A percentile compares a stretch with the other conserved stretches of the same genome.
These are phyloP conservation scores for Zygaena filipendulae DNA, from an alignment of 2,888 invertebrate species.

Conservation along the genomic window DNA sequence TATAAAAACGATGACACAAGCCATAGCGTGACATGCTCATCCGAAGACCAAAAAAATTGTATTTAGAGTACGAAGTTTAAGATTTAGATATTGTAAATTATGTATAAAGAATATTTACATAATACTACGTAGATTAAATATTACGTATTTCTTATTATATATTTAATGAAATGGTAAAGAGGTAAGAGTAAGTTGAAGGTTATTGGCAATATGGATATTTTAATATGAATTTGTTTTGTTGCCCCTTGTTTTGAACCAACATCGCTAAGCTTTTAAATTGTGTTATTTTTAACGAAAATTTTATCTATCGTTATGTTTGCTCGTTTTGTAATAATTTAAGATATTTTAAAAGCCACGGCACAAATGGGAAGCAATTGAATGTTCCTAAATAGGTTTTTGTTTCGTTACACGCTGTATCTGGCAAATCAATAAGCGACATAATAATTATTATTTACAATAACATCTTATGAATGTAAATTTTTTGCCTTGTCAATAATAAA, in stretches of 20 bases:
- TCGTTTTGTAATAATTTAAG: background rate
- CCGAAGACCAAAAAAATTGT: conserved; percentile 68
- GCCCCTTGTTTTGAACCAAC: conserved; percentile 22
- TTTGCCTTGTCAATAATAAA: conserved; percentile 41
- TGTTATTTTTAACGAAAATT: conserved; percentile 45
- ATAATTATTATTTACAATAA: no score
- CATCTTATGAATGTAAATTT: conserved; percentile 5
- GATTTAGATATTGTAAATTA: conserved; percentile 44
- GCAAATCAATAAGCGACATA: no score
- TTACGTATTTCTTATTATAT: conserved; percentile 35
- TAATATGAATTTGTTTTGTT: conserved; percentile 20
- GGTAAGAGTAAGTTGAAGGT: no score
- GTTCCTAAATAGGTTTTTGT: conserved; percentile 40
- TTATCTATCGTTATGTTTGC: conserved; percentile 47
- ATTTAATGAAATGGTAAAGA: no score
- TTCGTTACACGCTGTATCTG: no score
- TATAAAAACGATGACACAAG: conserved; percentile 53
- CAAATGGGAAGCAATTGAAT: conserved; percentile 29
- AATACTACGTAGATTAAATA: conserved; percentile 34
- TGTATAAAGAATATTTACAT: conserved; percentile 35
- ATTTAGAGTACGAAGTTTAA: conserved; percentile 58
- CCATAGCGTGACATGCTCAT: conserved; percentile 64
- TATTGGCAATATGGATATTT: conserved; percentile 22
- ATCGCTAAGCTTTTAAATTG: conserved; percentile 29
- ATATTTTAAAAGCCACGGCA: no score